Evolutionary conservation across 2,113 vertebrate genomes (phyloP).

Genomic region (Callionymus lyra): DNA sequence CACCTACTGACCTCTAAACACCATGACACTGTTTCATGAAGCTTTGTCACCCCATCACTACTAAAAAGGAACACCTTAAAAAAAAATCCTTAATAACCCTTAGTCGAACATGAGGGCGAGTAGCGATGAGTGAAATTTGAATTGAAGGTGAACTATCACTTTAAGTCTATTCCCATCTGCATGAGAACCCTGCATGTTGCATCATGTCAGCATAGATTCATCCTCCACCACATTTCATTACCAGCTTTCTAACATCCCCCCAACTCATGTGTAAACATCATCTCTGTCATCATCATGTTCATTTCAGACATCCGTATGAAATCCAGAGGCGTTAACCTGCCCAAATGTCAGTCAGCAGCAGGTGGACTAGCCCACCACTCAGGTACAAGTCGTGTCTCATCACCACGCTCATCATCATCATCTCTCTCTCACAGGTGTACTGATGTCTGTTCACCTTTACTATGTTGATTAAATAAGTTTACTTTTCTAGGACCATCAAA

Average conservation of each 20-base stretch:
- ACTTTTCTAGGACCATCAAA: conserved; percentile 72
- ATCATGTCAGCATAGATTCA: conserved; percentile 7
- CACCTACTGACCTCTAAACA: too few species aligned
- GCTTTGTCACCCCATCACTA: too few species aligned
- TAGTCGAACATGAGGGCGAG: too few species aligned
- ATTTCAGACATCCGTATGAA: conserved; percentile 74
- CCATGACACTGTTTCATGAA: too few species aligned
- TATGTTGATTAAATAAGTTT: neutral
- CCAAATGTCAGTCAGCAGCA: conserved; percentile 65
- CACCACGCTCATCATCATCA: conserved; percentile 13
- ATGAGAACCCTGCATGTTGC: conserved; percentile 38
- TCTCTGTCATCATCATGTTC: conserved; percentile 22
- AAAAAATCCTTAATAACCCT: too few species aligned
- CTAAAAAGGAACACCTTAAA: too few species aligned
- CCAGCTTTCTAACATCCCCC: conserved; percentile 4
- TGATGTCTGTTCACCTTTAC: neutral
- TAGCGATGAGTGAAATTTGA: too few species aligned
- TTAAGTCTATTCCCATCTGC: too few species aligned
- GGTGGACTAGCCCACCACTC: conserved; percentile 65
- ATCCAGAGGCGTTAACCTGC: conserved; percentile 56
- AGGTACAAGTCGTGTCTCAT: conserved; percentile 52
- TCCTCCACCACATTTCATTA: conserved; percentile 8
- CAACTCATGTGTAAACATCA: conserved; percentile 11
- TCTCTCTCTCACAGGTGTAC: conserved; percentile 9
- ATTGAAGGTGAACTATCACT: too few species aligned